Evolutionary conservation across 2,888 invertebrate genomes (phyloP), one percentile per base, ranked within the genome.

Genomic region (Ectobius pallidus): DNA sequence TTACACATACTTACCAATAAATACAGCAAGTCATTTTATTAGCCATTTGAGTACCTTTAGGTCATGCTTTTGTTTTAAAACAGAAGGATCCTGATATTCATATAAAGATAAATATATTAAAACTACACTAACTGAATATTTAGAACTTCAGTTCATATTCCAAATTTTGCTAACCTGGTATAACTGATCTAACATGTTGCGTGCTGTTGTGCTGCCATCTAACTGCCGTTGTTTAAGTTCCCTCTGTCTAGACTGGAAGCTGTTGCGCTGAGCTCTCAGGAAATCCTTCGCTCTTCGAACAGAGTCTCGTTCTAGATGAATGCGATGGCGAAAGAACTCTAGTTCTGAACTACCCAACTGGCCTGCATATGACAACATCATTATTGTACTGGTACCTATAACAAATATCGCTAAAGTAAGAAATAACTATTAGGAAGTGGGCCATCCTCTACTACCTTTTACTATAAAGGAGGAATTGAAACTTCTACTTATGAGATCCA

Each of bases 261-360:
- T 88, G 52, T 88, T 89, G 71, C 90, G 87, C 73, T 93, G 89
- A 1, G 89, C 87, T 49, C 89, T 86, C 74, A 94, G 81, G 67
- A 90, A 92, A 74, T 92, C 92, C 77, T 92, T 89, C n/a, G 93
- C 93, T 1, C 93, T 86, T n/a, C 92, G 87, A 81, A 94, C 92
- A 22, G 93, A 92, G 79, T 94, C 94, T 6, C 93, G 84, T 80
- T 94, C 94, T 49, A 94, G 85, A 77, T 93, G 88, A 65, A 94
- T 92, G 69, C 94, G 89, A 70, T 94, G 93, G 62, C 93, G 88
- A 78, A 94, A 93, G 84, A 94, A 94, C 81, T 94, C 94, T 69
- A 94, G 81, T 79, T 94, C 94, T 22, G 93, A 78, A 70, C 79
- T 79, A 27, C 77, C 77, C 42, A 75, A 74, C 34, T 77, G 77